A percentile compares a stretch with the other conserved stretches of the same genome.
These are phyloP conservation scores for Sterrhoptilus dennistouni DNA, from an alignment of 2,113 vertebrate species.

Conservation along the genomic window DNA sequence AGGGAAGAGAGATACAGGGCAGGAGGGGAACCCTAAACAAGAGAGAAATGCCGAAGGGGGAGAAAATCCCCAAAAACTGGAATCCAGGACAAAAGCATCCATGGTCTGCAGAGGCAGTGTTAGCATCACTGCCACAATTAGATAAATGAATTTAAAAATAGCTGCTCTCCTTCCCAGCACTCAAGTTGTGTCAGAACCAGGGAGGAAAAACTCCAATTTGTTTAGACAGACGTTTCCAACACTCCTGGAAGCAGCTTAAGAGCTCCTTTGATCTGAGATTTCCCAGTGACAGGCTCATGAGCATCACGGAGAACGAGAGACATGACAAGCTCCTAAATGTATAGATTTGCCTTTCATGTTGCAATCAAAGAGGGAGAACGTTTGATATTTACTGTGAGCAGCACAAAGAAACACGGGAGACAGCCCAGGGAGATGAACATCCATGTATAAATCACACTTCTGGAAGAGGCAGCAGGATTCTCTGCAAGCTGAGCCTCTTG, in stretches of 20 bases:
- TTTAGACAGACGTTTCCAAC: not conserved
- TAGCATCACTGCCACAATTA: not conserved
- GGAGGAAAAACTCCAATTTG: not conserved
- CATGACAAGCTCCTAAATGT: not conserved
- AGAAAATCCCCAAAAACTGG: fast-evolving
- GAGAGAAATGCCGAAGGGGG: fast-evolving
- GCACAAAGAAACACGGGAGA: not conserved
- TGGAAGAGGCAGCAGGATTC: not conserved
- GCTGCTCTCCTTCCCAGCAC: not conserved
- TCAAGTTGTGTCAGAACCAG: fast-evolving
- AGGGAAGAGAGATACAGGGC: not conserved
- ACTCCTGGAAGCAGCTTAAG: not conserved
- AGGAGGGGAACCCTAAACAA: fast-evolving
- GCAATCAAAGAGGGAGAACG: not conserved
- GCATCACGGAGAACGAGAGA: fast-evolving
- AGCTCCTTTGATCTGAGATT: not conserved
- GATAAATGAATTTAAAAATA: not conserved
- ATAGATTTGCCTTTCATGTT: not conserved
- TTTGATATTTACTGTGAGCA: not conserved
- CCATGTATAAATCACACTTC: not conserved
- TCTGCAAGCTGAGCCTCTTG: not conserved
- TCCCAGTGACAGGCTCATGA: not conserved
- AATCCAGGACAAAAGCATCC: not conserved
- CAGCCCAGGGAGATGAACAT: not conserved
- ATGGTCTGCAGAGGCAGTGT: not conserved